These are phyloP conservation scores for Nephrotoma flavescens DNA, from an alignment of 2,888 invertebrate species.

Conservation along the genomic window DNA sequence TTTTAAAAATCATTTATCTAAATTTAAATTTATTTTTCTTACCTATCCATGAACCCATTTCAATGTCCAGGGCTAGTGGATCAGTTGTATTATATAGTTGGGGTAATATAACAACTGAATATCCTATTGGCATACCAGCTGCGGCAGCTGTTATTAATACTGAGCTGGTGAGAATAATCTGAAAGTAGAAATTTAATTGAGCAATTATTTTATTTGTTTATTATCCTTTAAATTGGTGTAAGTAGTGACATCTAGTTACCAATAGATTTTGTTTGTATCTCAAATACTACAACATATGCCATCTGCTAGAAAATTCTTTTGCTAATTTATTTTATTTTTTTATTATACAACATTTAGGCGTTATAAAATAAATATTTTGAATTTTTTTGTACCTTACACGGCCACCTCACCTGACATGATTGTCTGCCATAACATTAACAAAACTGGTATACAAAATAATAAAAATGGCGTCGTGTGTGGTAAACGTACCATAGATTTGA, in stretches of 20 bases:
- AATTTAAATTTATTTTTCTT: neutral
- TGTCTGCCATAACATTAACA: too few relatives aligned
- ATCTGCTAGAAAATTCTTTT: too few relatives aligned
- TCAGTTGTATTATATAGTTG: slow-evolving; percentile 47
- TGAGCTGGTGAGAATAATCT: neutral
- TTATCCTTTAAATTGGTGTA: neutral
- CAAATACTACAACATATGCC: too few relatives aligned
- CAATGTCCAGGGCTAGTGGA: slow-evolving; percentile 46
- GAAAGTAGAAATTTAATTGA: neutral
- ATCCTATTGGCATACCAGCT: slow-evolving; percentile 55
- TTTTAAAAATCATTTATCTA: neutral
- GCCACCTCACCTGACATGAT: too few relatives aligned
- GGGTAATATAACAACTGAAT: slow-evolving; percentile 58
- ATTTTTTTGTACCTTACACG: too few relatives aligned
- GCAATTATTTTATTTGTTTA: neutral
- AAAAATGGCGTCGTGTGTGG: too few relatives aligned
- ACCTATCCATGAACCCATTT: slow-evolving; percentile 63
- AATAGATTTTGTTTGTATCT: neutral
- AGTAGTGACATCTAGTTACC: neutral
- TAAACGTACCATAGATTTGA: too few relatives aligned
- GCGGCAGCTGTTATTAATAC: neutral
- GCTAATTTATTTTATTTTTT: too few relatives aligned
- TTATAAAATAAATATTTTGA: too few relatives aligned
- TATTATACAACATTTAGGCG: too few relatives aligned
- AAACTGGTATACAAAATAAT: too few relatives aligned